Percentiles rank a stretch among this genome's conserved stretches.
Conservation (phyloP, 1,140 invertebrate genomes). For the Zaprionus taronus region DNA sequence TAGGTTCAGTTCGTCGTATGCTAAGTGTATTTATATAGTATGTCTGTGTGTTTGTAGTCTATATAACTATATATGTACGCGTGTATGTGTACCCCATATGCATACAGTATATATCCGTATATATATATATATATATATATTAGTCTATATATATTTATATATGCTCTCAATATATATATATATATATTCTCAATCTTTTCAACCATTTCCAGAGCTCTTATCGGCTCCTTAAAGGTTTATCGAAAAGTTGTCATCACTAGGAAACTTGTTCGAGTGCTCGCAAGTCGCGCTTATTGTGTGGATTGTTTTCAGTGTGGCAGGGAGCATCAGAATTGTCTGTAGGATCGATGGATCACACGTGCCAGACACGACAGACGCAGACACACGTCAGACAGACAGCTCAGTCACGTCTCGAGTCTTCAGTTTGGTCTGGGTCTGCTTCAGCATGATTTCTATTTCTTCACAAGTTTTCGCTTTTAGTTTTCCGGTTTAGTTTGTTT, state of each 20-base stretch:
- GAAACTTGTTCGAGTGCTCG: slow-evolving; percentile 34
- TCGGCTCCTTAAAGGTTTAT: not conserved
- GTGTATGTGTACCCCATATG: not conserved
- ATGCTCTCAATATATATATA: slow-evolving; percentile 10
- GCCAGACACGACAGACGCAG: not conserved
- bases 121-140: slow-evolving; percentile 16
- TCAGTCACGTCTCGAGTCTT: not conserved
- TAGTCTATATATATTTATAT: slow-evolving; percentile 36
- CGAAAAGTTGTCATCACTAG: slow-evolving; percentile 42
- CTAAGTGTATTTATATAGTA: slow-evolving; percentile 30
- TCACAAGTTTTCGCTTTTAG: slow-evolving; percentile 17
- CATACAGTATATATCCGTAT: slow-evolving; percentile 20
- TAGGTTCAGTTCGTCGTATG: slow-evolving; percentile 67
- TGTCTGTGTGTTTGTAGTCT: slow-evolving; percentile 23
- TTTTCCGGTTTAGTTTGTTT: slow-evolving; percentile 26
- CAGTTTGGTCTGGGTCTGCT: not conserved
- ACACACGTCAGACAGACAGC: not conserved
- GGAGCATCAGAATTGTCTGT: not conserved
- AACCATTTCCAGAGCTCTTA: not conserved
- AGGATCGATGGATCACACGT: not conserved
- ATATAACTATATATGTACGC: slow-evolving; percentile 25
- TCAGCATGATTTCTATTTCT: slow-evolving; percentile 49
- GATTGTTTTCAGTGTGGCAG: slow-evolving; percentile 6
- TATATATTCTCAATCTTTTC: slow-evolving; percentile 10
- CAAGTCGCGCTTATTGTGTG: slow-evolving; percentile 14